A percentile compares a stretch with the other conserved stretches of the same genome.
Conservation (phyloP, 2,888 invertebrate genomes). For the Nymphalis urticae region DNA sequence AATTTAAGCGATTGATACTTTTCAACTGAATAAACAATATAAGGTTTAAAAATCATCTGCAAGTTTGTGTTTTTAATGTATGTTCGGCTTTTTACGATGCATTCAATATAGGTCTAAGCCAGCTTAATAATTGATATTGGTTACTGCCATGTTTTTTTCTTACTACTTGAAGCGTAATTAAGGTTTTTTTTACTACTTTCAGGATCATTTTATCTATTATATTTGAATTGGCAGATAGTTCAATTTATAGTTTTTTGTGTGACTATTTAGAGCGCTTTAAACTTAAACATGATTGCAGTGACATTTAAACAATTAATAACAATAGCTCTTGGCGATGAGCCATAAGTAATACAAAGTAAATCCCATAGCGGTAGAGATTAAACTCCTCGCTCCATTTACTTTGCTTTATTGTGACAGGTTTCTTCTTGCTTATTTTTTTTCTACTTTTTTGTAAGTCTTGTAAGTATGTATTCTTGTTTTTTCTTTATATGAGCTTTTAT, state of each 20-base stretch:
- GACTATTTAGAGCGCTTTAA: neutral
- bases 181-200: no score
- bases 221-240: neutral
- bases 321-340: constrained; percentile 3
- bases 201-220: no score
- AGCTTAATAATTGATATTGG: no score
- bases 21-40: no score
- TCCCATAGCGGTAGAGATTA: constrained; percentile 4
- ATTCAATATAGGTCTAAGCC: no score
- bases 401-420: constrained; percentile 4
- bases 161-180: neutral
- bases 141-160: neutral
- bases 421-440: neutral
- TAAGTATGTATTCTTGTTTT: neutral
- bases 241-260: neutral
- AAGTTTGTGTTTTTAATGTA: no score
- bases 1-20: no score
- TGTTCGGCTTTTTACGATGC: no score
- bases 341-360: constrained; percentile 1
- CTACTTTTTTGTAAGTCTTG: no score
- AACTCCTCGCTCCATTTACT: constrained; percentile 7
- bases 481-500: neutral
- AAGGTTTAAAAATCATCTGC: no score
- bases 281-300: neutral
- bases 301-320: constrained; percentile 8